Percentiles rank a stretch among this genome's conserved stretches.
Conservation (phyloP, 2,113 vertebrate species). For the Nesoenas mayeri region DNA sequence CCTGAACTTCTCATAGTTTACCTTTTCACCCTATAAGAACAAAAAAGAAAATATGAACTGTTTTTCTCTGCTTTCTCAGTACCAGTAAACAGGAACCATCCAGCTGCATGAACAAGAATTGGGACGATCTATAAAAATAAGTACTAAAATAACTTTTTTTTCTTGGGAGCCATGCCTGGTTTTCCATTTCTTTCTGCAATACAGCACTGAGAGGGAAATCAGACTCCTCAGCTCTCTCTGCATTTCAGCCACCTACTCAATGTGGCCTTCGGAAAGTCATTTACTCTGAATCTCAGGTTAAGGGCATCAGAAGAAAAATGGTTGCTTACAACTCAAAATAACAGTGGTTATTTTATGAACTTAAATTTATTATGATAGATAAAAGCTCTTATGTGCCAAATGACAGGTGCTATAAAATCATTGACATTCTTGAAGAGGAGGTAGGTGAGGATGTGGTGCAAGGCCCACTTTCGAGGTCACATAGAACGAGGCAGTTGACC, state of each 20-base stretch:
- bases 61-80: neutral
- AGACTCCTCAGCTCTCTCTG: neutral
- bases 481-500: too few relatives aligned
- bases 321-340: neutral
- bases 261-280: constrained; percentile 19
- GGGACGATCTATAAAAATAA: neutral
- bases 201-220: neutral
- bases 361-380: neutral
- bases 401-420: neutral
- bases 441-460: too few relatives aligned
- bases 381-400: neutral
- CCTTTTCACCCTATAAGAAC: constrained; percentile 89
- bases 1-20: constrained; percentile 97
- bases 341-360: neutral
- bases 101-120: neutral
- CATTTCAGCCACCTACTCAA: constrained; percentile 29
- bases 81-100: neutral
- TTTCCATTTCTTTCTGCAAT: constrained; percentile 1
- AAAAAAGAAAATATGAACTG: neutral
- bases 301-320: neutral
- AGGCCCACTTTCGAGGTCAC: too few relatives aligned
- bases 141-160: neutral
- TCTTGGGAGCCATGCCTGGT: neutral
- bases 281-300: constrained; percentile 5
- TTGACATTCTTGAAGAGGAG: neutral